Evolutionary conservation across 2,113 vertebrate species (phyloP).

Genomic region (Cichladusa arquata): DNA sequence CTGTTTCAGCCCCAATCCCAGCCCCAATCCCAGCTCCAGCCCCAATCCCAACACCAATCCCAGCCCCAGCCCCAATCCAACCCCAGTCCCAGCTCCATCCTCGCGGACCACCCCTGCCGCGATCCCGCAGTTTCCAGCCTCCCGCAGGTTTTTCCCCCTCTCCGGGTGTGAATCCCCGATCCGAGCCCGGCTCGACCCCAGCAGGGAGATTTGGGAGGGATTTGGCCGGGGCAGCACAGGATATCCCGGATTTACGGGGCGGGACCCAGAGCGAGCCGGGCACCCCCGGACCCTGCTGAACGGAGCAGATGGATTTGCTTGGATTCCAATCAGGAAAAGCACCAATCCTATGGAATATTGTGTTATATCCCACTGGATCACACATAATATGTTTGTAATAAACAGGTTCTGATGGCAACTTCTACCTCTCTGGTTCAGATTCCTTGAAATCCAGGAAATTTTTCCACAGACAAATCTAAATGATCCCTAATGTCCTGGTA

Average conservation of each 20-base stretch:
- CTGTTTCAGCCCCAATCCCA: not conserved
- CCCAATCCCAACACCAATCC: not conserved
- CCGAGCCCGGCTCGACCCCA: fast-evolving
- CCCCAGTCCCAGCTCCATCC: not conserved
- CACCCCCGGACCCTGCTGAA: fast-evolving
- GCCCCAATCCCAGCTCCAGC: not conserved
- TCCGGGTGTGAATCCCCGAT: fast-evolving
- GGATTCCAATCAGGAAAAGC: not conserved
- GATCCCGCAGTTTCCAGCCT: fast-evolving
- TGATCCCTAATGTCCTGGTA: fast-evolving
- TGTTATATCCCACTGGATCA: fast-evolving
- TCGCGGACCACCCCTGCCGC: fast-evolving
- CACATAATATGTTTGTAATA: fast-evolving
- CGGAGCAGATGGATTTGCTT: fast-evolving
- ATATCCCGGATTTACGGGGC: fast-evolving
- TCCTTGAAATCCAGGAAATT: not conserved
- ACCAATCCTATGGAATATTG: fast-evolving
- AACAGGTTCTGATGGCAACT: not conserved
- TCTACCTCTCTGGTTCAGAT: not conserved
- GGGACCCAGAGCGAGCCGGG: fast-evolving
- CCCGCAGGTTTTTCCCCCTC: not conserved
- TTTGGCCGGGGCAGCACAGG: not conserved
- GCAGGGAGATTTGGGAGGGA: not conserved
- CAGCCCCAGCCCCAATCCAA: not conserved
- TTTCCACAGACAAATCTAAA: not conserved